A percentile compares a stretch with the other conserved stretches of the same genome.
These are phyloP conservation scores for Pelecanoides urinatrix DNA, from an alignment of 2,113 vertebrate genomes.

Conservation along the genomic window DNA sequence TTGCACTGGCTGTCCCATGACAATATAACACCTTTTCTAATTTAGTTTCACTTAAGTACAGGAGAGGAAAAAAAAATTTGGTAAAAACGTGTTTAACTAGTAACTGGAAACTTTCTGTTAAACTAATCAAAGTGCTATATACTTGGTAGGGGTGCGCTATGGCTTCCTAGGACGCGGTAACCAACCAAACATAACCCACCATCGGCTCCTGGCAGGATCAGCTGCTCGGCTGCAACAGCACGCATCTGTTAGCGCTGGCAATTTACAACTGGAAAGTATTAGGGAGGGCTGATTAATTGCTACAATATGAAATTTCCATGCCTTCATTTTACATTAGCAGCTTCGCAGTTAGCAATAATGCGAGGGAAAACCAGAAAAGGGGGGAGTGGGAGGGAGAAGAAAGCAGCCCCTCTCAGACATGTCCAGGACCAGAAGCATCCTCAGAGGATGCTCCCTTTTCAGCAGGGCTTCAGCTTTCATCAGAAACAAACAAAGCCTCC, in stretches of 20 bases:
- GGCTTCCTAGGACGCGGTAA: background rate
- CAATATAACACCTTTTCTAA: background rate
- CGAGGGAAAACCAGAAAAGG: background rate
- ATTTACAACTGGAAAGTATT: conserved; percentile 33
- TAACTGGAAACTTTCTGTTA: conserved; percentile 5
- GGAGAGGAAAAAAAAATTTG: background rate
- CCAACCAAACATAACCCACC: background rate
- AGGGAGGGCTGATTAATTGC: conserved; percentile 17
- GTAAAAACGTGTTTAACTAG: background rate
- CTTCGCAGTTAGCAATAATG: background rate
- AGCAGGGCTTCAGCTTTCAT: background rate
- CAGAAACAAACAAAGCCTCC: background rate
- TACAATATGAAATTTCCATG: conserved; percentile 14
- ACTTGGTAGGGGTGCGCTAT: background rate
- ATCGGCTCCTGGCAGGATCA: background rate
- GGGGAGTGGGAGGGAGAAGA: background rate
- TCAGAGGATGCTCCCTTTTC: background rate
- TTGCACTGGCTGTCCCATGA: background rate
- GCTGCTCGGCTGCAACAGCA: background rate
- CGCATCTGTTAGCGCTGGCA: background rate
- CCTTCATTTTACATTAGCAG: conserved; percentile 11
- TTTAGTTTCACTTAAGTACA: background rate
- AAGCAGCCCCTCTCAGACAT: background rate
- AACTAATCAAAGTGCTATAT: background rate
- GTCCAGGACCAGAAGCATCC: background rate